phyloP scores from a whole-genome alignment of 2,113 vertebrate species.

The Rhea americana region DNA sequence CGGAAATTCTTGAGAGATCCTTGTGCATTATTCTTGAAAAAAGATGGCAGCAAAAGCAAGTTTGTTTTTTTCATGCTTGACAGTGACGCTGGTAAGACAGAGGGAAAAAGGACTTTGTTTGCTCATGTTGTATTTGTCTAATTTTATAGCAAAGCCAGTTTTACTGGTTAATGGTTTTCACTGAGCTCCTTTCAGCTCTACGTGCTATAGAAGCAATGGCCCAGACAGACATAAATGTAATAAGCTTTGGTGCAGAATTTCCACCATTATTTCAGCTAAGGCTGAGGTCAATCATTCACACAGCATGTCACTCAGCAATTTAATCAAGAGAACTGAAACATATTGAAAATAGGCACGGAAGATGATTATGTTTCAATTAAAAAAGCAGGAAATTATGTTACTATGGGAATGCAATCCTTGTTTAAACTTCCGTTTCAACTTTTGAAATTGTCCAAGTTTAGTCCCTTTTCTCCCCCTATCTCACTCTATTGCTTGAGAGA shows the following conservation, averaged over 20 bases:
- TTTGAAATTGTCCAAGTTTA: neutral
- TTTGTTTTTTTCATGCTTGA: neutral
- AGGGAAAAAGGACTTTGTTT: neutral
- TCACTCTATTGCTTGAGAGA: neutral
- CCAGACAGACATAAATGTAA: neutral
- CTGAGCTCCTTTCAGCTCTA: neutral
- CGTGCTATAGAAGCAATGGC: neutral
- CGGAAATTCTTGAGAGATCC: neutral
- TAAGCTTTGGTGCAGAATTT: neutral
- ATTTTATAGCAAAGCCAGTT: neutral
- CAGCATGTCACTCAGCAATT: neutral
- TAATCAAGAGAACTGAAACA: neutral
- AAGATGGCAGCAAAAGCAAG: neutral
- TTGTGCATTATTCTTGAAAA: neutral
- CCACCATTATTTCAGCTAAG: neutral
- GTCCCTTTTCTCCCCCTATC: neutral
- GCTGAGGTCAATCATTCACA: neutral
- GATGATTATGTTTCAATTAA: neutral
- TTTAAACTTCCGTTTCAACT: neutral
- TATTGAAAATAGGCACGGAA: neutral
- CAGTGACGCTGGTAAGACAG: neutral
- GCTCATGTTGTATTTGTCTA: neutral
- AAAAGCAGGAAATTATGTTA: neutral
- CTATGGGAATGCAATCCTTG: rapidly evolving
- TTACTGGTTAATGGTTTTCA: neutral